Conservation (phyloP, 2,888 invertebrate species). For the Zygaena filipendulae region DNA sequence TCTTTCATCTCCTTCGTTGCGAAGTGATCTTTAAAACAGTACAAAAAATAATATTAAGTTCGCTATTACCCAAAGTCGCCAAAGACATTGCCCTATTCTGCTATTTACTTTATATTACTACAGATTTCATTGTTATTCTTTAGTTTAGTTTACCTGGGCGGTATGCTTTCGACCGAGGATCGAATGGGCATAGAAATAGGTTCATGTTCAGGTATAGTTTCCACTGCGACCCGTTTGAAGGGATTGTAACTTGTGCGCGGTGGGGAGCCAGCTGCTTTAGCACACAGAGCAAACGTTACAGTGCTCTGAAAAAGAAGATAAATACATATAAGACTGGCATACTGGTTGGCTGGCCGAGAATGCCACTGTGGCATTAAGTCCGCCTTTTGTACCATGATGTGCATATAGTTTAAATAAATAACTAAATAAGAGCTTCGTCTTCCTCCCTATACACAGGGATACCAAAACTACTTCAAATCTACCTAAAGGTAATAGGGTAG, state of each 20-base stretch:
- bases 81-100: too few species aligned
- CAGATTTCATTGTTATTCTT: too few species aligned
- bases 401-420: too few species aligned
- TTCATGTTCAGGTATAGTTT: constrained; percentile 48
- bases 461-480: too few species aligned
- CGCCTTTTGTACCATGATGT: too few species aligned
- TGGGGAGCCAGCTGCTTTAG: constrained; percentile 36
- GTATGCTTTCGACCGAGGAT: constrained; percentile 80
- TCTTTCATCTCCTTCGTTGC: constrained; percentile 51
- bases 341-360: too few species aligned
- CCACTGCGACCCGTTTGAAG: constrained; percentile 44
- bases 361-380: too few species aligned
- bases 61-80: too few species aligned
- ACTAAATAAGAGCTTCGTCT: too few species aligned
- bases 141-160: constrained; percentile 51
- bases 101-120: not conserved
- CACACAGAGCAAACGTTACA: constrained; percentile 30
- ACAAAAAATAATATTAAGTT: constrained; percentile 10
- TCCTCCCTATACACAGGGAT: too few species aligned
- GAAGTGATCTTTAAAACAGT: constrained; percentile 34
- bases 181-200: constrained; percentile 70
- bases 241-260: constrained; percentile 27
- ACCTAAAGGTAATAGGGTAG: too few species aligned
- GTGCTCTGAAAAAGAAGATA: constrained; percentile 27
- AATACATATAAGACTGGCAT: constrained; percentile 1